Conservation (phyloP, 23 tunicate species). For the Trididemnum nubilum region DNA sequence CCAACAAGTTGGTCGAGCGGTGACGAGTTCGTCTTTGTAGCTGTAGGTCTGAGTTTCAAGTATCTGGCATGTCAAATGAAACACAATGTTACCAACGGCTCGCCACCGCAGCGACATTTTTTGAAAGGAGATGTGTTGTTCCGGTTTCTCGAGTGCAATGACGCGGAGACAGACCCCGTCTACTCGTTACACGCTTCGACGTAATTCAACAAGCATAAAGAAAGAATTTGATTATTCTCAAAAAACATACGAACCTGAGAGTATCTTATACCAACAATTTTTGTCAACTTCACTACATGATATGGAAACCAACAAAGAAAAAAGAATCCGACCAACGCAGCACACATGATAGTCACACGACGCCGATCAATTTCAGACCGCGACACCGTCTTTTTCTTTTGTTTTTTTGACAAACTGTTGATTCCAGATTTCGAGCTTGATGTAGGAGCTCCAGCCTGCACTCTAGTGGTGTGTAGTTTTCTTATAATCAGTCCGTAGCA, state of each 20-base stretch:
- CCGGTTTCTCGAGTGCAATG: not conserved
- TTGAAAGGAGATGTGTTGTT: not conserved
- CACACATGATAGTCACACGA: constrained; percentile 83
- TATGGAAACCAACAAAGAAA: constrained; percentile 71
- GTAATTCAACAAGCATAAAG: not conserved
- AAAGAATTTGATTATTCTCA: too few relatives aligned
- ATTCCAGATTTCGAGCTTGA: not conserved
- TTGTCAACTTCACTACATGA: constrained; percentile 57
- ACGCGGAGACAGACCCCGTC: not conserved
- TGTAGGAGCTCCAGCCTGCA: not conserved
- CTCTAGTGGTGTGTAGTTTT: not conserved
- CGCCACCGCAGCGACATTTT: not conserved
- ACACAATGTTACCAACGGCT: not conserved
- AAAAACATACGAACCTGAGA: not conserved
- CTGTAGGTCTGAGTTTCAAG: not conserved
- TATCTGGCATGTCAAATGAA: too few relatives aligned
- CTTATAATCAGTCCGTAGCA: constrained; percentile 1
- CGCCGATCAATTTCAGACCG: constrained; percentile 36
- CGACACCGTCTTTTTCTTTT: constrained; percentile 10
- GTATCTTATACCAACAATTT: constrained; percentile 54
- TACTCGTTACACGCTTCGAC: not conserved
- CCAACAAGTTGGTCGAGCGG: too few relatives aligned
- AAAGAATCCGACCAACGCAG: constrained; percentile 56
- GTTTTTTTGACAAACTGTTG: not conserved
- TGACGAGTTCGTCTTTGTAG: too few relatives aligned